These are phyloP conservation scores for Copidosoma aretas DNA, from an alignment of 2,888 invertebrate genomes.

Conservation along the genomic window DNA sequence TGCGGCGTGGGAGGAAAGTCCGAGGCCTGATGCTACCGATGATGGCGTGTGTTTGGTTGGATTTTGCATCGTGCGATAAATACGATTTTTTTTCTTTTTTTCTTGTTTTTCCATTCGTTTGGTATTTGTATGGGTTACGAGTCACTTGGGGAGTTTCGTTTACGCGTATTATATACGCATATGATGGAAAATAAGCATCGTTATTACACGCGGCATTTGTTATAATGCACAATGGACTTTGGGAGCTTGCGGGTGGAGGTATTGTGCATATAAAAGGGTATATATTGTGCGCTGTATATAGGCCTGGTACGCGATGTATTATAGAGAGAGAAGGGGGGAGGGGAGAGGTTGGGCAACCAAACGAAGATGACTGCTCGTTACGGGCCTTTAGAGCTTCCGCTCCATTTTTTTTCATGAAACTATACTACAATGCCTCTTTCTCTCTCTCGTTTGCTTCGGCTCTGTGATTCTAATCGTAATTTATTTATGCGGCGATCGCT, in stretches of 20 bases:
- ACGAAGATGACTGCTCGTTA: slow-evolving; percentile 39
- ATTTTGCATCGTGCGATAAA: no score
- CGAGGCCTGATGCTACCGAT: slow-evolving; percentile 14
- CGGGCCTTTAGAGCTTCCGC: slow-evolving; percentile 38
- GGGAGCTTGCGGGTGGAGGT: no score
- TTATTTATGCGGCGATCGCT: slow-evolving; percentile 15
- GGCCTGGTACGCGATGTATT: neutral
- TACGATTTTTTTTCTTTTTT: slow-evolving; percentile 15
- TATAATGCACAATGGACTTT: no score
- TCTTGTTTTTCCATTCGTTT: no score
- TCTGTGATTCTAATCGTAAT: slow-evolving; percentile 30
- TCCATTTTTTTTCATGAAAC: slow-evolving; percentile 33
- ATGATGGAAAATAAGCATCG: no score
- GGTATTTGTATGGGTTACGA: no score
- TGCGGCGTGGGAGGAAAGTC: no score
- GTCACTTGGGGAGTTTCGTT: no score
- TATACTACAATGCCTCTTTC: slow-evolving; percentile 27
- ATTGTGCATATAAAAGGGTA: no score
- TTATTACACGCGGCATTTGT: no score
- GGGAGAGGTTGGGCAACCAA: slow-evolving; percentile 29
- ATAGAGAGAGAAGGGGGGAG: neutral
- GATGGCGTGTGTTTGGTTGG: no score
- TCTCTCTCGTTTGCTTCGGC: neutral
- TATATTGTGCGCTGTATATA: neutral
- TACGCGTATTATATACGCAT: no score